Evolutionary conservation across 1,140 invertebrate species (phyloP).

Genomic region (Holotrichia oblita): DNA sequence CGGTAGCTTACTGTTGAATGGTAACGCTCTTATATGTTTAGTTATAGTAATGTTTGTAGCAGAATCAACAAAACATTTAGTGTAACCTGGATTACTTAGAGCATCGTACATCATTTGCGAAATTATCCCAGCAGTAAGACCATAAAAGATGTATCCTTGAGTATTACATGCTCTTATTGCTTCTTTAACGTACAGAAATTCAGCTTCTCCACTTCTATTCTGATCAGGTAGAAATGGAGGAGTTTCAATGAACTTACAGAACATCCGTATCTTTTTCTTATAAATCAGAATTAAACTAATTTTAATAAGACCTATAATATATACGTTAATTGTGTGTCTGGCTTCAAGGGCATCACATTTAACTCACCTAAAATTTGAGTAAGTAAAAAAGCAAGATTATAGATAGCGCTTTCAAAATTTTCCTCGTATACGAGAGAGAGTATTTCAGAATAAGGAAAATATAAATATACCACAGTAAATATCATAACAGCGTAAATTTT

Average conservation of each 20-base stretch:
- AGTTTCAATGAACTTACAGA: conserved; percentile 31
- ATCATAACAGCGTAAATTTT: neutral
- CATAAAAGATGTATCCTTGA: conserved; percentile 40
- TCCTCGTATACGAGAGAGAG: neutral
- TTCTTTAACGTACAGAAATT: conserved; percentile 35
- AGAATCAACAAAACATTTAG: neutral
- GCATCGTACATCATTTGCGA: conserved; percentile 6
- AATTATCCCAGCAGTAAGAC: conserved; percentile 9
- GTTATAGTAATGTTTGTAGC: conserved; percentile 30
- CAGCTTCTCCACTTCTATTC: conserved; percentile 35
- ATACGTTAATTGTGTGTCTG: neutral
- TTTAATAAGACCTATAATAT: conserved; percentile 32
- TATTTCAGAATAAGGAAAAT: neutral
- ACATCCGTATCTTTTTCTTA: conserved; percentile 20
- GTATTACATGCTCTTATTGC: conserved; percentile 39
- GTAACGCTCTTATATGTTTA: conserved; percentile 38
- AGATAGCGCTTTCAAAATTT: conserved; percentile 41
- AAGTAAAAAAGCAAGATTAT: conserved; percentile 36
- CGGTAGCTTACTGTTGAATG: conserved; percentile 41
- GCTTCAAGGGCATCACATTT: neutral
- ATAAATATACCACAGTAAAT: neutral
- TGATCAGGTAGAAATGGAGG: conserved; percentile 40
- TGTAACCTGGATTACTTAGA: neutral
- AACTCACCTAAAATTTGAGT: conserved; percentile 31
- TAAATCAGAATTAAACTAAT: conserved; percentile 5